A percentile compares a stretch with the other conserved stretches of the same genome.
Conservation (phyloP, 2,113 vertebrate species). For the Australoheros scitulus region DNA sequence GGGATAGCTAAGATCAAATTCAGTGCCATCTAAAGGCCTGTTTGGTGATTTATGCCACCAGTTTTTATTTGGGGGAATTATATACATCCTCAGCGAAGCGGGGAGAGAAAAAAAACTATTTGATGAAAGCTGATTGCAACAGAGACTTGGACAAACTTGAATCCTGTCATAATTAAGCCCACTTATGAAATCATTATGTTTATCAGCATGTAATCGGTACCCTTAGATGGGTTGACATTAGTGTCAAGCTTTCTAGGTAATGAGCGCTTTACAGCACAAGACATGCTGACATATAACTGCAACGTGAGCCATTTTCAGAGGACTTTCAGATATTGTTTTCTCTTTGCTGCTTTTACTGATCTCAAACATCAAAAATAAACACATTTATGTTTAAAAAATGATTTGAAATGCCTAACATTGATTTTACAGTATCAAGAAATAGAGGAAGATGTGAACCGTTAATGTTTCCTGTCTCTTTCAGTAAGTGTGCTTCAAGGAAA, state of each 20-base stretch:
- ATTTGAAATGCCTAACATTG: not conserved
- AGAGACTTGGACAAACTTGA: not conserved
- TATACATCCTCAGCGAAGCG: not conserved
- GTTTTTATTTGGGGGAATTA: conserved; percentile 7
- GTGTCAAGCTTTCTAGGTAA: not conserved
- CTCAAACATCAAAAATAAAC: not conserved
- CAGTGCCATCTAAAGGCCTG: conserved; percentile 19
- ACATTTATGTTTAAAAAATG: not conserved
- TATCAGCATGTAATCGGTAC: not conserved
- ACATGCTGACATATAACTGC: not conserved
- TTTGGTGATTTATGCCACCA: conserved; percentile 24
- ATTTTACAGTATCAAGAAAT: not conserved
- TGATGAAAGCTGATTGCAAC: not conserved
- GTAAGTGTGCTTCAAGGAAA: not conserved
- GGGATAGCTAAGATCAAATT: conserved; percentile 48
- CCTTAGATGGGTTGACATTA: not conserved
- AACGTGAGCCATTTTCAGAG: not conserved
- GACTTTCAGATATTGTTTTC: not conserved
- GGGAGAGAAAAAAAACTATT: not conserved
- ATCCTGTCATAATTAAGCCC: not conserved
- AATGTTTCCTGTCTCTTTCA: not conserved
- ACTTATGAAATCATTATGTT: not conserved
- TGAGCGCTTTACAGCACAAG: not conserved
- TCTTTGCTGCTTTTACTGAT: not conserved
- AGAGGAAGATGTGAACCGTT: not conserved